phyloP scores from a whole-genome alignment of 2,888 invertebrate genomes.

The Polydesmus complanatus region DNA sequence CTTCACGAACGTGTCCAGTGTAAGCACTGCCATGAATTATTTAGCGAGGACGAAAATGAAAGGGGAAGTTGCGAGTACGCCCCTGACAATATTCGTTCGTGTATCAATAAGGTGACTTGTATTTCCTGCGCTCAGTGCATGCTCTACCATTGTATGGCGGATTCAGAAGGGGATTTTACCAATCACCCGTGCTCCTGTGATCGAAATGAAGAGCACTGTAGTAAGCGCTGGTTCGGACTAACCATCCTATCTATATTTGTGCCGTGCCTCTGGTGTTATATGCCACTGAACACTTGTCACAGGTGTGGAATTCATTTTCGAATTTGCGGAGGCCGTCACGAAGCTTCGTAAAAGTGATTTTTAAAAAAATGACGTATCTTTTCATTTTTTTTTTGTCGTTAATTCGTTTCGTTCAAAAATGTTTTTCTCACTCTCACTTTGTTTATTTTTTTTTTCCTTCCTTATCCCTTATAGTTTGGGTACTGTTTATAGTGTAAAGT shows the following conservation, averaged over 20 bases:
- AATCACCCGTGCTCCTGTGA: constrained; percentile 72
- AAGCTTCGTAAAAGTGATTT: constrained; percentile 24
- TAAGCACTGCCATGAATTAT: constrained; percentile 41
- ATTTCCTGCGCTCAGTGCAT: constrained; percentile 76
- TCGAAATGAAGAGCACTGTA: constrained; percentile 33
- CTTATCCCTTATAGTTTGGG: too few relatives aligned
- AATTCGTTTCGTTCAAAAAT: too few relatives aligned
- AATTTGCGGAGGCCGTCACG: constrained; percentile 68
- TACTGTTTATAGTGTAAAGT: too few relatives aligned
- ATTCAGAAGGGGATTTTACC: constrained; percentile 73
- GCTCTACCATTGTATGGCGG: constrained; percentile 86
- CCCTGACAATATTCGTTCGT: constrained; percentile 64
- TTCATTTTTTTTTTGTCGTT: too few relatives aligned
- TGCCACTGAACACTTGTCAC: constrained; percentile 71
- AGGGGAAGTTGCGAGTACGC: constrained; percentile 57
- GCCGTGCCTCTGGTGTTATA: constrained; percentile 89
- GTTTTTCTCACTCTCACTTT: too few relatives aligned
- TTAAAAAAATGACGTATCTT: too few relatives aligned
- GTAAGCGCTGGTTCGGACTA: constrained; percentile 70
- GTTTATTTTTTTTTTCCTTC: too few relatives aligned
- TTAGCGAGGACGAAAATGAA: constrained; percentile 68
- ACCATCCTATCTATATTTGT: constrained; percentile 71
- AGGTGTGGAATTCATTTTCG: constrained; percentile 65
- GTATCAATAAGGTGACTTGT: constrained; percentile 69
- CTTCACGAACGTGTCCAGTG: constrained; percentile 30